These are phyloP conservation scores for Hypsopygia costalis DNA, from an alignment of 2,888 invertebrate species.

Conservation along the genomic window DNA sequence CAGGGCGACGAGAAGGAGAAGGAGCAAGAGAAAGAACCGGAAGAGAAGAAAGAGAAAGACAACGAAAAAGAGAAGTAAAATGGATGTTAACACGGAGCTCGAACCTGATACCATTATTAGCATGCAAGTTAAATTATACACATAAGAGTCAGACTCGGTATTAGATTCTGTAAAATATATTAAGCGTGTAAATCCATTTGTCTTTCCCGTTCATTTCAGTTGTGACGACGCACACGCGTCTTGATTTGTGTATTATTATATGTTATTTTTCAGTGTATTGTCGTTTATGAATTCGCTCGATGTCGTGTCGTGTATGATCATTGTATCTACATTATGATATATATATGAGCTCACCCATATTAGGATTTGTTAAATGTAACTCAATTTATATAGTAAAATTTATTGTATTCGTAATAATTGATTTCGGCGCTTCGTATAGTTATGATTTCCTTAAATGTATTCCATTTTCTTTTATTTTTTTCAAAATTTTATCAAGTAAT, in stretches of 20 bases:
- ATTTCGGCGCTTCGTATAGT: slow-evolving; percentile 25
- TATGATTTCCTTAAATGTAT: slow-evolving; percentile 24
- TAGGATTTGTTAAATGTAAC: neutral
- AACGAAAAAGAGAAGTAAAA: slow-evolving; percentile 44
- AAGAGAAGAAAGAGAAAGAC: slow-evolving; percentile 85
- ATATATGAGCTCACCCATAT: neutral
- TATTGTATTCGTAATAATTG: slow-evolving; percentile 15
- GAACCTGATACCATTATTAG: slow-evolving; percentile 25
- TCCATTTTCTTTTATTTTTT: slow-evolving; percentile 20
- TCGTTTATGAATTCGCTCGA: slow-evolving; percentile 32
- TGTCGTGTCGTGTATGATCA: slow-evolving; percentile 37
- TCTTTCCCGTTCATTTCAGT: slow-evolving; percentile 68
- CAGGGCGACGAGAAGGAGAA: slow-evolving; percentile 90
- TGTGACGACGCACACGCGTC: slow-evolving; percentile 38
- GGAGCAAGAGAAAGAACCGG: slow-evolving; percentile 81
- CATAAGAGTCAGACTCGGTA: slow-evolving; percentile 60
- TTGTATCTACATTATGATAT: slow-evolving; percentile 1
- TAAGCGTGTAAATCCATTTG: slow-evolving; percentile 75
- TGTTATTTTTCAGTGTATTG: slow-evolving; percentile 30
- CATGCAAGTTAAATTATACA: slow-evolving; percentile 45
- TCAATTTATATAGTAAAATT: slow-evolving; percentile 19
- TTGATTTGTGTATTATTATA: slow-evolving; percentile 30
- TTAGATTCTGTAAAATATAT: slow-evolving; percentile 60
- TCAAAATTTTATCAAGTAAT: slow-evolving; percentile 25
- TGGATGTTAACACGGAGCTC: slow-evolving; percentile 21